Conservation (phyloP, 2,797 vertebrate genomes). For the Toxotes lorentzi region DNA sequence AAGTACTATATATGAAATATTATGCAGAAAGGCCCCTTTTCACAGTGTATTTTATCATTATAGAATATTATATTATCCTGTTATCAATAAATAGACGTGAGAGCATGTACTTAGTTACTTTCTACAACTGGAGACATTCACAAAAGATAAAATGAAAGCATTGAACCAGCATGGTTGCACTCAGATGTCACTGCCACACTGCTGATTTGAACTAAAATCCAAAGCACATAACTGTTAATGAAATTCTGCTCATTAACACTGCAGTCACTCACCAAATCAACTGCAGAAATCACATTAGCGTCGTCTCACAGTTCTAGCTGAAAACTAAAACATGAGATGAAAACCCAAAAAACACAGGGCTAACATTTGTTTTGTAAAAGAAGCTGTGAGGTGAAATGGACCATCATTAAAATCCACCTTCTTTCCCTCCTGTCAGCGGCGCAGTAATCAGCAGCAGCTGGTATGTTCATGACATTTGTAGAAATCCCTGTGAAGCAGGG, state of each 20-base stretch:
- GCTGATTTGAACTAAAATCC: neutral
- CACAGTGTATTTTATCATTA: neutral
- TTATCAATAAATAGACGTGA: neutral
- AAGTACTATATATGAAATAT: neutral
- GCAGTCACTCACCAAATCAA: constrained; percentile 5
- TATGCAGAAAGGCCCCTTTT: neutral
- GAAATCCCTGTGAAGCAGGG: constrained; percentile 57
- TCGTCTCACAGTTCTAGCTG: neutral
- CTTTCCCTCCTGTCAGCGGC: constrained; percentile 26
- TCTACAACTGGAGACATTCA: neutral
- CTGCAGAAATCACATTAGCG: constrained; percentile 27
- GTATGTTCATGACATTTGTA: constrained; percentile 51
- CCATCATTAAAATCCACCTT: constrained; percentile 18
- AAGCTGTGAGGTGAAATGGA: constrained; percentile 10
- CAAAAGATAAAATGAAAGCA: neutral
- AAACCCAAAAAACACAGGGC: neutral
- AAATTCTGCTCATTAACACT: constrained; percentile 17
- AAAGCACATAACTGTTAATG: neutral
- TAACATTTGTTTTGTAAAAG: neutral
- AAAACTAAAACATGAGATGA: neutral
- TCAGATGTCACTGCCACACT: neutral
- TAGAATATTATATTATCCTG: too few species aligned
- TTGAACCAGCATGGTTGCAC: constrained; percentile 10
- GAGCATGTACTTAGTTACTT: too few species aligned
- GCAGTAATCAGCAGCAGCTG: constrained; percentile 60